Base-by-base conservation (phyloP, 2,888 invertebrate species). In the Ecdyonurus torrentis region DNA sequence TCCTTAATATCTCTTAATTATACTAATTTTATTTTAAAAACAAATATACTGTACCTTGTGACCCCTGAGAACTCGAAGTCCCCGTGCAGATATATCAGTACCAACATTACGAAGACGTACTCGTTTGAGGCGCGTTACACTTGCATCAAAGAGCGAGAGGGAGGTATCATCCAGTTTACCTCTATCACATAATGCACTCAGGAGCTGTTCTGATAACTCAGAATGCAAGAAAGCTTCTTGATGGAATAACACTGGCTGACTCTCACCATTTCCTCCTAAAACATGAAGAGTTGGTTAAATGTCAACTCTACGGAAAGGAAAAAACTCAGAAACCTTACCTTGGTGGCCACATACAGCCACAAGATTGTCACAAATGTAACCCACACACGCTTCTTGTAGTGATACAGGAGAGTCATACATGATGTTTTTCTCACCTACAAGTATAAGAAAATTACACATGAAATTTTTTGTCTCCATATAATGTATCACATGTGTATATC, bases 371-470 rank as follows among this genome's bases (percentile, higher is more conserved):
- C 83, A 82, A 67, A 85, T 83, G 67, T 78, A 81, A 69, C 83
- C 81, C 59, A 85, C 75, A 72, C 84, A 85, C 68, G 79, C 76
- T 67, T 83, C 81, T 72, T 83, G 82, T 62, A 85, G 75, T 65
- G 81, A 79, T 69, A 75, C 74, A 53, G 84, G 84, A 66, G 79
- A 81, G 71, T 83, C 82, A 70, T 79, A 82, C 84, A 83, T 84
- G 63, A 7, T 55, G n/a, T n/a, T n/a, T n/a, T n/a, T n/a, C n/a
- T n/a, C n/a, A n/a, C n/a, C n/a, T n/a, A n/a, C n/a, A n/a, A n/a
- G n/a, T n/a, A n/a, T n/a, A n/a, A n/a, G n/a, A n/a, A n/a, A n/a
- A n/a, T n/a, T n/a, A n/a, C n/a, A n/a, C n/a, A n/a, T n/a, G n/a
- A n/a, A n/a, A n/a, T n/a, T n/a, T n/a, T n/a, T n/a, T n/a, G n/a